phyloP scores from a whole-genome alignment of 2,888 invertebrate species.

The Quadroppia sp. region DNA sequence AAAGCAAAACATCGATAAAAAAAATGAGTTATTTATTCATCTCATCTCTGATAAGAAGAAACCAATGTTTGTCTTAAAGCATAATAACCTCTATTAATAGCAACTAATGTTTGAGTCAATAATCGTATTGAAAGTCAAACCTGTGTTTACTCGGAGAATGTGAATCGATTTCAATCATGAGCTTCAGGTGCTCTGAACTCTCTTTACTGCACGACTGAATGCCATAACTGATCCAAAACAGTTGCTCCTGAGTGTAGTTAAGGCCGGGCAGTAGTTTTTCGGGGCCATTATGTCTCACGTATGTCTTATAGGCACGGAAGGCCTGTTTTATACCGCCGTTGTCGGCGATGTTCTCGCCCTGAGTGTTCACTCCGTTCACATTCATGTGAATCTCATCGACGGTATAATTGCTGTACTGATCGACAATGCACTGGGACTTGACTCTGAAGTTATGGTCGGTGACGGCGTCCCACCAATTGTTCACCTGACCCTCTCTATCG shows the following conservation, averaged over 20 bases:
- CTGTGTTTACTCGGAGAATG: constrained; percentile 48
- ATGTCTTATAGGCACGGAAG: constrained; percentile 58
- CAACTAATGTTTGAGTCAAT: too few relatives aligned
- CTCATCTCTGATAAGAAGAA: too few relatives aligned
- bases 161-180: constrained; percentile 38
- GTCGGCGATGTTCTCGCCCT: constrained; percentile 92
- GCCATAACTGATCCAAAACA: constrained; percentile 78
- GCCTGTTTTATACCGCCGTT: constrained; percentile 90
- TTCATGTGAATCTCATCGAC: constrained; percentile 65
- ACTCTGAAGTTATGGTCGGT: constrained; percentile 57
- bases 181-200: constrained; percentile 28
- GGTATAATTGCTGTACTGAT: constrained; percentile 46
- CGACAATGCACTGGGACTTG: constrained; percentile 46
- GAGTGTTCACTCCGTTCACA: constrained; percentile 85
- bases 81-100: too few relatives aligned
- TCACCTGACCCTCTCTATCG: constrained; percentile 46
- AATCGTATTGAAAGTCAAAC: background rate
- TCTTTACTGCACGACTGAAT: constrained; percentile 56
- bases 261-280: constrained; percentile 45
- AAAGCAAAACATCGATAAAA: too few relatives aligned
- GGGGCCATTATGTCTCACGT: background rate
- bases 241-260: constrained; percentile 59
- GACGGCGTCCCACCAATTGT: constrained; percentile 46
- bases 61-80: background rate
- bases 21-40: too few relatives aligned